Conservation (phyloP, 2,888 invertebrate genomes). For the Yponomeuta sedellus region DNA sequence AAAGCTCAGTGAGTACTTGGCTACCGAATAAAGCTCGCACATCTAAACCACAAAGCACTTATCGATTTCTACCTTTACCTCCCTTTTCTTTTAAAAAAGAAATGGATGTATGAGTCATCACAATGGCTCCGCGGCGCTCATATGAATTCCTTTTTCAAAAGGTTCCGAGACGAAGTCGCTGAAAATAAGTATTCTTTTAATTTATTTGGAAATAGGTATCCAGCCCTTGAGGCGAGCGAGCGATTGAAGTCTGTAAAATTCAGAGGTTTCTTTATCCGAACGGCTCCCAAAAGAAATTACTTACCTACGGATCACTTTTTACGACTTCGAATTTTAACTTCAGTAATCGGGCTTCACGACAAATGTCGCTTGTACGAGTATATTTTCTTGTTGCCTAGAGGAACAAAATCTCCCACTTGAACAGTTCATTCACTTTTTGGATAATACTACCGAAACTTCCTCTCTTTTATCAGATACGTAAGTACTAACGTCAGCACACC, state of each 20-base stretch:
- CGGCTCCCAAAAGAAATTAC: constrained; percentile 30
- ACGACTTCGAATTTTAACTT: constrained; percentile 18
- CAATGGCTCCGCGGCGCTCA: constrained; percentile 14
- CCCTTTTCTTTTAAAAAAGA: constrained; percentile 9
- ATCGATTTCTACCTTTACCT: constrained; percentile 7
- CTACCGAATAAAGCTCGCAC: neutral
- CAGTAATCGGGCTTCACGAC: constrained; percentile 13
- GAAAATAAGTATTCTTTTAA: constrained; percentile 30
- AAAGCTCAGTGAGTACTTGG: neutral
- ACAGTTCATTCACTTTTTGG: too few relatives aligned
- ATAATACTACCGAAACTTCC: too few relatives aligned
- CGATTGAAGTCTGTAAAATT: constrained; percentile 35
- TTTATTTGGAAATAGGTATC: constrained; percentile 29
- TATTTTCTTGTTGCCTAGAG: neutral
- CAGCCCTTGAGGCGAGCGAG: constrained; percentile 28
- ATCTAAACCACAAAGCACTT: neutral
- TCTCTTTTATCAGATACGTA: too few relatives aligned
- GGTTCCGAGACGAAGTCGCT: constrained; percentile 20
- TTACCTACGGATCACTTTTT: constrained; percentile 19
- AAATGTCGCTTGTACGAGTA: constrained; percentile 17
- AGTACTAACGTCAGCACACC: too few relatives aligned
- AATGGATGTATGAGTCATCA: constrained; percentile 13
- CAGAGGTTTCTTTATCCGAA: constrained; percentile 31
- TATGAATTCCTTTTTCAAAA: constrained; percentile 20
- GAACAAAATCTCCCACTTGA: neutral